These are phyloP conservation scores for Dendrocincla tyrannina DNA, from an alignment of 2,797 vertebrate species.

Conservation along the genomic window DNA sequence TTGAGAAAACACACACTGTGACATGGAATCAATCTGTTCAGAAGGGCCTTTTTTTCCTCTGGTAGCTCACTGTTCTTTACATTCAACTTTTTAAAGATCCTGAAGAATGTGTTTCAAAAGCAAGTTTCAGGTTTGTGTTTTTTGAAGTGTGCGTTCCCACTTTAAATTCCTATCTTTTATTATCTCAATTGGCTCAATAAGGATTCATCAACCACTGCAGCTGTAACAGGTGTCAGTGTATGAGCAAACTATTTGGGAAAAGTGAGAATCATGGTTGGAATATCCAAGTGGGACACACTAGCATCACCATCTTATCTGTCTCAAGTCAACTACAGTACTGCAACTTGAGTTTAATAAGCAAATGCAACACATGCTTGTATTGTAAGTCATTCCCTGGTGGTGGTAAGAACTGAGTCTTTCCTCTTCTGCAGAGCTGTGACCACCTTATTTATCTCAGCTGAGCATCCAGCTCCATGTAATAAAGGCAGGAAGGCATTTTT, in stretches of 20 bases:
- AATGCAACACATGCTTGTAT: accelerated
- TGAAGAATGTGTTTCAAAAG: not conserved
- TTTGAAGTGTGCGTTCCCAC: not conserved
- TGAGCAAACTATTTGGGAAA: not conserved
- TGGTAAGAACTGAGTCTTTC: not conserved
- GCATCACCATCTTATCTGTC: not conserved
- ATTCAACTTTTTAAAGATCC: not conserved
- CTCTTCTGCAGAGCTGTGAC: not conserved
- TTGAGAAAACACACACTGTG: not conserved
- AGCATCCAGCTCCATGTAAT: not conserved
- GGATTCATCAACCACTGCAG: not conserved
- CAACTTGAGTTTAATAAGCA: not conserved
- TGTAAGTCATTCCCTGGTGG: no score
- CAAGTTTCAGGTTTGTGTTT: not conserved
- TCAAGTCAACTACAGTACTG: not conserved
- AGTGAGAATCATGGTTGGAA: not conserved
- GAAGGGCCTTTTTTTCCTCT: not conserved
- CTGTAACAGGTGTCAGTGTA: not conserved
- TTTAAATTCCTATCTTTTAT: not conserved
- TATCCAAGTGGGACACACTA: not conserved
- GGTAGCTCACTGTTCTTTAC: not conserved
- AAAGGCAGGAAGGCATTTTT: not conserved
- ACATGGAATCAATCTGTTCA: not conserved
- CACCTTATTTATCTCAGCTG: not conserved
- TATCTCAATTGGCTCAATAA: not conserved